Base-by-base conservation (phyloP, 2,797 vertebrate species). In the Dermochelys coriacea region DNA sequence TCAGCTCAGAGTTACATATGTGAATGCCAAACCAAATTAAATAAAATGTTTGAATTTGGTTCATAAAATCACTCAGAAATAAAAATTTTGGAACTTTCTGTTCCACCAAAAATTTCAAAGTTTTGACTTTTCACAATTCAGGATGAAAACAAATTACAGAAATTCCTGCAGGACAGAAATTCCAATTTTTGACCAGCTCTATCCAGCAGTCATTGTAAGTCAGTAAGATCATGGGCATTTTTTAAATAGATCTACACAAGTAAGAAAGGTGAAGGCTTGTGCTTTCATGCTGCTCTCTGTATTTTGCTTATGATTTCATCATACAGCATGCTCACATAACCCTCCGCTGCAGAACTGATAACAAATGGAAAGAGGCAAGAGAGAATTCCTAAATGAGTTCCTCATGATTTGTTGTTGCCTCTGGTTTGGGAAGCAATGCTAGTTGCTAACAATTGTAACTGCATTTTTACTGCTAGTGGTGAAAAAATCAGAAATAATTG, bases 361-460 rank as follows among this genome's bases (percentile, higher is more conserved):
- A 97, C 95, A 96, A 96, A 97, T 95, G 89, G 95, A 95, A 95
- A 95, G 87, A 94, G 91, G 96, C 81, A 86, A 95, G 92, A 95
- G 94, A 96, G 96, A 97, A 97, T 96, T 97, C 96, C 96, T 96
- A 94, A 97, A 96, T 96, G 96, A 97, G 96, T 96, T 83, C 85
- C 95, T 90, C 90, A 95, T 95, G 96, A 96, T 92, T 79, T 88
- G 71, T 64, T 97, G 97, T 97, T 97, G 96, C 88, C 97, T 94
- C 90, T 95, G 96, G 95, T 87, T 96, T 95, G 95, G 96, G 97
- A 97, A 97, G 95, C 95, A 95, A 80, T 95, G 77, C 81, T 93
- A 68, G 49, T 29, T 31, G 64, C 75, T 96, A 96, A 95, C 93
- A 93, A 96, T 96, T 95, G 92, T 79, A 87, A 86, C 34, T 21